Conservation (phyloP, 2,888 invertebrate genomes). For the Hyppa rectilinea region DNA sequence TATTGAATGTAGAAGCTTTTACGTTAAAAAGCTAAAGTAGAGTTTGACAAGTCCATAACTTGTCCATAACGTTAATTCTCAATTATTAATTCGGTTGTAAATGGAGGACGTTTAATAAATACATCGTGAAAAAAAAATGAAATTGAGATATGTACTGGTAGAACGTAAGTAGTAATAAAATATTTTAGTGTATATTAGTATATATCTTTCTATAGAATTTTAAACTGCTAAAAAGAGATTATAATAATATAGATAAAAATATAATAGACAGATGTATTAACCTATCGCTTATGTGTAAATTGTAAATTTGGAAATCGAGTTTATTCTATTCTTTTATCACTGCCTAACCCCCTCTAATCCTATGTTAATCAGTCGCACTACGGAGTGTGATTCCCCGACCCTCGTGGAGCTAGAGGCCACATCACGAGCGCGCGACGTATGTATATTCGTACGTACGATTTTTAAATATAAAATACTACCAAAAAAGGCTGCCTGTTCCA, state of each 20-base stretch:
- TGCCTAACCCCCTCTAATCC: no score
- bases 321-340: background rate
- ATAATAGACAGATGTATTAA: no score
- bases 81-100: background rate
- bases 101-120: background rate
- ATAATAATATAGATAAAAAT: no score
- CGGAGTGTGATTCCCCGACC: background rate
- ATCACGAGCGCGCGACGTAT: background rate
- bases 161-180: background rate
- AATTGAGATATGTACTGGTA: no score
- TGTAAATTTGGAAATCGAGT: background rate
- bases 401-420: background rate
- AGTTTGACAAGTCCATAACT: background rate
- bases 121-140: no score
- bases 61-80: background rate
- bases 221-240: no score
- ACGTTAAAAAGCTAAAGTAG: background rate
- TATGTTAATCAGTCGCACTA: background rate
- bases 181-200: no score
- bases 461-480: background rate
- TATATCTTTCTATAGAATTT: no score
- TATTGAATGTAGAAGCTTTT: no score
- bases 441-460: background rate
- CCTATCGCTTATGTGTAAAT: background rate
- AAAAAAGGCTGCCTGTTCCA: background rate